Percentiles rank a stretch among this genome's conserved stretches.
phyloP scores from a whole-genome alignment of 2,888 invertebrate genomes.

The Hymenopus coronatus region DNA sequence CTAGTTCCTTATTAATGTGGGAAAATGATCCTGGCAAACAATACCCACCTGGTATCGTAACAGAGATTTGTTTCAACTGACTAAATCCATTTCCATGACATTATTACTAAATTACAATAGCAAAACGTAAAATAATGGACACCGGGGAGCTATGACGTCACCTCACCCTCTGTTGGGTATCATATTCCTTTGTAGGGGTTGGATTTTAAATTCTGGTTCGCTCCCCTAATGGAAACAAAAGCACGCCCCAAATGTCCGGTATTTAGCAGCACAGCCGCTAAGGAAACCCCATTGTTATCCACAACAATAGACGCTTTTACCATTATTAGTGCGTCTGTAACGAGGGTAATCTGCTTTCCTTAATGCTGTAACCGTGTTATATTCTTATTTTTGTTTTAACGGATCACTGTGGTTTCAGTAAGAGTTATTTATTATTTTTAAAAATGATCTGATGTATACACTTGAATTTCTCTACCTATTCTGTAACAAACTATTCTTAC shows the following conservation, averaged over 20 bases:
- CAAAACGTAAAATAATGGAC: neutral
- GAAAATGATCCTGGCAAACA: too few species aligned
- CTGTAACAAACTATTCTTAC: too few species aligned
- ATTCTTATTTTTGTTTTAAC: too few species aligned
- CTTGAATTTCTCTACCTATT: too few species aligned
- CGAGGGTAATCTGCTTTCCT: neutral
- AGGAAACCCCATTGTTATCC: neutral
- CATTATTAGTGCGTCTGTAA: neutral
- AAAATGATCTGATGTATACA: too few species aligned
- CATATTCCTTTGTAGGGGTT: neutral
- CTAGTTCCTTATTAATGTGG: too few species aligned
- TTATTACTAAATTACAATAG: neutral
- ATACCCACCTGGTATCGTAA: too few species aligned
- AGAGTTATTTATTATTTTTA: too few species aligned
- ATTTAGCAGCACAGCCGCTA: neutral
- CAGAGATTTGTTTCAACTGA: neutral
- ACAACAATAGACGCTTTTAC: neutral
- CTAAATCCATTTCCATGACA: neutral
- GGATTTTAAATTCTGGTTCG: neutral
- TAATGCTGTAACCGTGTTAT: neutral
- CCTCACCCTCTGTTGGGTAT: neutral
- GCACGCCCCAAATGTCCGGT: neutral
- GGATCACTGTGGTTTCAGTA: too few species aligned
- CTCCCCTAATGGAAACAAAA: neutral
- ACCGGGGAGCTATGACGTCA: neutral